Evolutionary conservation across 2,113 vertebrate species (phyloP).

Genomic region (Heloderma charlesbogerti): DNA sequence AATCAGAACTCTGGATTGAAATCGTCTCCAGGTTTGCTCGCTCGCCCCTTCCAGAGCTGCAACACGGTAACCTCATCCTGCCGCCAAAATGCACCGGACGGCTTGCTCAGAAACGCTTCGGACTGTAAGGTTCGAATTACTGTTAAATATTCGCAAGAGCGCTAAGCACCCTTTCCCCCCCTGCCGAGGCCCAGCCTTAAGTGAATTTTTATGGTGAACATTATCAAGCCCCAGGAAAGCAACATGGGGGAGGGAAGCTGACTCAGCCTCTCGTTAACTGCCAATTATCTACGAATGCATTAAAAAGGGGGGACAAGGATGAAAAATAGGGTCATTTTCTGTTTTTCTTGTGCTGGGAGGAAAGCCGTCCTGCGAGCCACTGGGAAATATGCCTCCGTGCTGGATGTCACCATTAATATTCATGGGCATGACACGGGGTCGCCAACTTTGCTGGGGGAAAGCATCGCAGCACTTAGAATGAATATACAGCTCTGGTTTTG

Average conservation of each 20-base stretch:
- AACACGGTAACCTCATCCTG: not conserved
- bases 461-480: constrained; percentile 46
- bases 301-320: constrained; percentile 4
- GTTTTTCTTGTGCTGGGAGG: constrained; percentile 63
- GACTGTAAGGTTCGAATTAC: constrained; percentile 42
- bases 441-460: constrained; percentile 49
- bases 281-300: constrained; percentile 68
- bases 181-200: constrained; percentile 52
- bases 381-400: not conserved
- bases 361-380: constrained; percentile 23
- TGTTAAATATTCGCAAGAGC: constrained; percentile 29
- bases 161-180: constrained; percentile 36
- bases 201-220: constrained; percentile 68
- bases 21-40: constrained; percentile 5
- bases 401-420: constrained; percentile 66
- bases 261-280: constrained; percentile 64
- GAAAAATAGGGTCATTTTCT: constrained; percentile 64
- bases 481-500: not conserved
- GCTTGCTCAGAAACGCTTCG: constrained; percentile 32
- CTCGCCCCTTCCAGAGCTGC: not conserved
- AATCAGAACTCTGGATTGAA: not conserved
- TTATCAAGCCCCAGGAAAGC: constrained; percentile 65
- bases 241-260: constrained; percentile 55
- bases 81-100: not conserved
- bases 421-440: constrained; percentile 48